These are phyloP conservation scores for Lasioglossum pauxillum DNA, from an alignment of 2,888 invertebrate genomes.

Conservation along the genomic window DNA sequence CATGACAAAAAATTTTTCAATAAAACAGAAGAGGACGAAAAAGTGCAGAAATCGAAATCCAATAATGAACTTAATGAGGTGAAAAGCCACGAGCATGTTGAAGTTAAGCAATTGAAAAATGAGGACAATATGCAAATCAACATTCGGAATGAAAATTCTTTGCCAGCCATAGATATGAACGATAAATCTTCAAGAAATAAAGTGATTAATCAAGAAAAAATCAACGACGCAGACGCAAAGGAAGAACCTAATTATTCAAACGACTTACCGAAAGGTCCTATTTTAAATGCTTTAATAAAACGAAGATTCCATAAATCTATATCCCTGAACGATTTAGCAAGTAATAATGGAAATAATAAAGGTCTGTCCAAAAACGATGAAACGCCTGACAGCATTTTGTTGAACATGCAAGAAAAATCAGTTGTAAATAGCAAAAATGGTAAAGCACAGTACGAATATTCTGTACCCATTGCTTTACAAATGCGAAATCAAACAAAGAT, in stretches of 20 bases:
- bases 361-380: slow-evolving; percentile 25
- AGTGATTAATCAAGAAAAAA: slow-evolving; percentile 15
- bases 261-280: slow-evolving; percentile 68
- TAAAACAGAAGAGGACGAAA: slow-evolving; percentile 54
- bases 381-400: background rate
- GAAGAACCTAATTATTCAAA: slow-evolving; percentile 30
- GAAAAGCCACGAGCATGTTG: slow-evolving; percentile 17
- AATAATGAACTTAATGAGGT: background rate
- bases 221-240: slow-evolving; percentile 23
- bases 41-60: slow-evolving; percentile 11
- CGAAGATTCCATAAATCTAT: slow-evolving; percentile 48
- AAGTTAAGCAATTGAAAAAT: slow-evolving; percentile 18
- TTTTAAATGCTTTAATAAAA: slow-evolving; percentile 75
- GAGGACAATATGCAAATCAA: slow-evolving; percentile 2
- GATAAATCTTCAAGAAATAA: slow-evolving; percentile 20
- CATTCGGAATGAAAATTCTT: slow-evolving; percentile 11
- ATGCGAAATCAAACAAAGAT: slow-evolving; percentile 77
- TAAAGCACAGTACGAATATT: slow-evolving; percentile 64
- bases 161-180: background rate
- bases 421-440: slow-evolving; percentile 72
- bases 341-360: slow-evolving; percentile 18
- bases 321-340: slow-evolving; percentile 11
- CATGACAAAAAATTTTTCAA: slow-evolving; percentile 47
- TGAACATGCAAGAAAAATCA: slow-evolving; percentile 34
- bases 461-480: slow-evolving; percentile 77